phyloP scores from a whole-genome alignment of 2,797 vertebrate species.

The Balearica regulorum region DNA sequence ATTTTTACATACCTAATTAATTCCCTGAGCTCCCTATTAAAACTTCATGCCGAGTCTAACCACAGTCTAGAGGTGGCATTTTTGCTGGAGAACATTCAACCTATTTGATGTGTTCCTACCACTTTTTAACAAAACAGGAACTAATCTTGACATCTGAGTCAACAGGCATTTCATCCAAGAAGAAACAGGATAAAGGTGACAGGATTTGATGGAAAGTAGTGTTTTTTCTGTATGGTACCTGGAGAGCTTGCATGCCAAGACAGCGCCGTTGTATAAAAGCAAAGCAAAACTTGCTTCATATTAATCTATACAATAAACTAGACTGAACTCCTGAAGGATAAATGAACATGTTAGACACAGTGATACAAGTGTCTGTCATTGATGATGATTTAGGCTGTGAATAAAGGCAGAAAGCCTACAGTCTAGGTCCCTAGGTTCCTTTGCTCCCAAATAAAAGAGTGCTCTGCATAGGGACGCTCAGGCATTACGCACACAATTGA shows the following conservation, averaged over 20 bases:
- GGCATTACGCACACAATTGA: not conserved
- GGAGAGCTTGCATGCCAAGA: not conserved
- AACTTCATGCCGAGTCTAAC: not conserved
- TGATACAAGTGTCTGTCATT: not conserved
- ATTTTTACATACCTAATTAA: slow-evolving; percentile 63
- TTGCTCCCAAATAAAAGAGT: not conserved
- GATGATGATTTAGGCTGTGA: not conserved
- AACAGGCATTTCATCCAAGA: not conserved
- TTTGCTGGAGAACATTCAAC: not conserved
- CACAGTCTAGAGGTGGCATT: slow-evolving; percentile 16
- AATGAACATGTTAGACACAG: not conserved
- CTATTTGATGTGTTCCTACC: not conserved
- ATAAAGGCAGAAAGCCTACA: not conserved
- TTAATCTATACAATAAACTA: not conserved
- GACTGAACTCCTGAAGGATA: not conserved
- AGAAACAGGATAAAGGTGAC: not conserved
- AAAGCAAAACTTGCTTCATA: not conserved
- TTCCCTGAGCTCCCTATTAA: slow-evolving; percentile 56
- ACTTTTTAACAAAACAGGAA: not conserved
- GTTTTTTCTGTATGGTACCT: not conserved
- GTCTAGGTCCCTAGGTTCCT: not conserved
- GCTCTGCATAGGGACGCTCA: not conserved
- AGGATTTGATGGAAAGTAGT: not conserved
- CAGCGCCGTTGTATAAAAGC: not conserved
- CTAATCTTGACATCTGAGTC: slow-evolving; percentile 12